Base-by-base conservation (phyloP, 2,797 vertebrate species). In the Acanthurus tractus region DNA sequence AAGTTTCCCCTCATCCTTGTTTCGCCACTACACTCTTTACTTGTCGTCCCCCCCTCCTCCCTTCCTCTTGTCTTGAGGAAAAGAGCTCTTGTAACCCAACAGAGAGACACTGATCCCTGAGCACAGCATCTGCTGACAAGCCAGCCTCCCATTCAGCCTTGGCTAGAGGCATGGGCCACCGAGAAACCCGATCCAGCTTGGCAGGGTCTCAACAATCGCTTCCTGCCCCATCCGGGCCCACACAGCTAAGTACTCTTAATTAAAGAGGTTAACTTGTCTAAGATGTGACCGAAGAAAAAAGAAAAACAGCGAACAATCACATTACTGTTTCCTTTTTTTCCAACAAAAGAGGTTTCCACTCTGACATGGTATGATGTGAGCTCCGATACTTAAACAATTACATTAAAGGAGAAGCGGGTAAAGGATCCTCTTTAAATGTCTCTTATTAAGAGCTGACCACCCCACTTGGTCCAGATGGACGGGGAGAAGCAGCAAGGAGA, bases 41-140 rank as follows among this genome's bases (percentile, higher is more conserved):
- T 90, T 71, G 78, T 90, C 88, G 82, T 84, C 76, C 62, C 10
- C 15, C 15, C 18, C 18, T 6, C 49, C 17, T 65, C 86, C n/a
- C n/a, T n/a, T n/a, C n/a, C 88, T 88, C 89, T 92, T 91, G 92
- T 94, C 93, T 92, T 86, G 88, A 88, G 93, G 90, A 85, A 91
- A 91, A 86, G 88, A 71, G 87, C 91, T 92, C 92, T 91, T 92
- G 92, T 94, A 86, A 82, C 89, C 86, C 80, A 90, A 90, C 91
- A 95, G 86, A 86, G 85, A 93, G 88, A 86, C 90, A 94, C 90
- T 92, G 93, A 96, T 96, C 94, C 93, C 88, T 78, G 87, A 93
- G 92, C 91, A 94, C 88, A 96, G 96, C 91, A 93, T 96, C 96
- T 96, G 92, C 91, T 97, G 95, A 95, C 93, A 96, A 96, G 90